Evolutionary conservation across 2,113 vertebrate species (phyloP).

Genomic region (Corythoichthys haematopterus): DNA sequence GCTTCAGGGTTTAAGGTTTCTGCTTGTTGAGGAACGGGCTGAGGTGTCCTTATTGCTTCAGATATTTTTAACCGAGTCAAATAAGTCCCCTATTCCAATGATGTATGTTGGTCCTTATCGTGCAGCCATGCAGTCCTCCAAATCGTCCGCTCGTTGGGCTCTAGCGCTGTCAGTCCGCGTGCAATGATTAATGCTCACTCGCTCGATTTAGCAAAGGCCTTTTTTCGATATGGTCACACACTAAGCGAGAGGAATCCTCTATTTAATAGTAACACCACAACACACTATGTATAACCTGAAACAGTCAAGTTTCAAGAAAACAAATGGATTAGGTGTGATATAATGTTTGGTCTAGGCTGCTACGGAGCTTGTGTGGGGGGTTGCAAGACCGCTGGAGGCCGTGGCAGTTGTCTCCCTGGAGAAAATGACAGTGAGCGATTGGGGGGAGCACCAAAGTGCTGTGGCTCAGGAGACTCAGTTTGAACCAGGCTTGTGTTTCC

Average conservation of each 20-base stretch:
- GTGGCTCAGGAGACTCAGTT: conserved; percentile 45
- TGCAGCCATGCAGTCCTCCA: conserved; percentile 42
- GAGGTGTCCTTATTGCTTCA: conserved; percentile 33
- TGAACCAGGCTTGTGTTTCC: conserved; percentile 39
- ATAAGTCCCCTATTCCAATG: conserved; percentile 29
- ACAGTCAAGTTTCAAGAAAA: conserved; percentile 61
- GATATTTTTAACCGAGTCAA: conserved; percentile 33
- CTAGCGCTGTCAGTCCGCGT: conserved; percentile 37
- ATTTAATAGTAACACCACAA: conserved; percentile 50
- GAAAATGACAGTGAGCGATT: conserved; percentile 46
- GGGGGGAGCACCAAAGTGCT: conserved; percentile 22
- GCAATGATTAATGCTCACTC: conserved; percentile 57
- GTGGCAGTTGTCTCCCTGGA: conserved; percentile 40
- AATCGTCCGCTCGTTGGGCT: conserved; percentile 37
- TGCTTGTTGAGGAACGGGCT: conserved; percentile 46
- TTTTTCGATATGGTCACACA: conserved; percentile 37
- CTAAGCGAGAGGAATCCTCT: conserved; percentile 43
- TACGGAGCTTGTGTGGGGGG: background rate
- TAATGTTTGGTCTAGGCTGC: conserved; percentile 25
- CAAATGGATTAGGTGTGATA: conserved; percentile 40
- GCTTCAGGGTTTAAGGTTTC: conserved; percentile 39
- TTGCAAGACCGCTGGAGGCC: conserved; percentile 24
- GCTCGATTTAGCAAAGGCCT: conserved; percentile 38
- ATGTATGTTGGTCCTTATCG: conserved; percentile 30
- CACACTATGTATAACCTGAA: conserved; percentile 62